These are phyloP conservation scores for Acanthosepion lycidas DNA, from an alignment of 2,888 invertebrate species.

Conservation along the genomic window DNA sequence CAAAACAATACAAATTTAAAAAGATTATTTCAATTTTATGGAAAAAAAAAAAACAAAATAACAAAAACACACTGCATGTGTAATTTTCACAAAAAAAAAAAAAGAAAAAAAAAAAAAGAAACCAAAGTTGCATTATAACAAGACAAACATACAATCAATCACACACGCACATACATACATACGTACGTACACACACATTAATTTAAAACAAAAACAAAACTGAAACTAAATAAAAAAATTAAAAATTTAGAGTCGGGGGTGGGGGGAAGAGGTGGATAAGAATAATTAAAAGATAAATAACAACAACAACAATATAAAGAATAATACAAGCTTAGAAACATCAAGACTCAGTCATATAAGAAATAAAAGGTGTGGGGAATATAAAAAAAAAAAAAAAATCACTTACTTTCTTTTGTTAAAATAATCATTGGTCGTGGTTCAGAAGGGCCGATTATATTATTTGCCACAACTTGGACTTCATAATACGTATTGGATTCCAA, in stretches of 20 bases:
- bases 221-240: not conserved
- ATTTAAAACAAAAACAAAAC: not conserved
- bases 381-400: not conserved
- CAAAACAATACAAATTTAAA: not conserved
- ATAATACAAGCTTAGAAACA: not conserved
- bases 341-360: not conserved
- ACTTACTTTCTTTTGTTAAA: conserved; percentile 50
- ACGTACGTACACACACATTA: not conserved
- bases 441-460: conserved; percentile 51
- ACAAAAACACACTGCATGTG: not conserved
- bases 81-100: not conserved
- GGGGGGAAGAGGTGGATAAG: not conserved
- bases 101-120: not conserved
- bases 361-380: not conserved
- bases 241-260: not conserved
- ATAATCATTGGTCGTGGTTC: conserved; percentile 49
- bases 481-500: conserved; percentile 50
- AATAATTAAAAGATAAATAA: not conserved
- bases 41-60: not conserved
- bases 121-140: not conserved
- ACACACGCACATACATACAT: not conserved
- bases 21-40: not conserved
- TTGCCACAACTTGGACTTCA: conserved; percentile 50
- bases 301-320: not conserved
- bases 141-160: not conserved